Evolutionary conservation across 2,113 vertebrate genomes (phyloP).

Genomic region (Brachypteracias leptosomus): DNA sequence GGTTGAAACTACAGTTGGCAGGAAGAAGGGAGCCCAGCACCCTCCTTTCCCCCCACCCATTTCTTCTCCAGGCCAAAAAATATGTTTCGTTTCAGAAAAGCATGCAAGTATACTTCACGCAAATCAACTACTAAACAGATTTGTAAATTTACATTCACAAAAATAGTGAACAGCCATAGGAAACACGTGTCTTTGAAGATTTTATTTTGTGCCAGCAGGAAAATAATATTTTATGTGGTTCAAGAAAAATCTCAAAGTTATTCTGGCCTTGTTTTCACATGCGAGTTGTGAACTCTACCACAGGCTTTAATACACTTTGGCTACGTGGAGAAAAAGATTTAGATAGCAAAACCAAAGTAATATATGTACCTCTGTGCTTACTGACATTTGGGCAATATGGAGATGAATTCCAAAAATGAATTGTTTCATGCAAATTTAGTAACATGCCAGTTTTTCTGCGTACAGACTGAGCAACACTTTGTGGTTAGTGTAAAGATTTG

Average conservation of each 20-base stretch:
- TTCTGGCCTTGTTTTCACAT: not conserved
- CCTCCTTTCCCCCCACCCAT: not conserved
- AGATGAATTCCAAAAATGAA: not conserved
- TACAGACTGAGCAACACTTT: not conserved
- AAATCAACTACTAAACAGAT: conserved; percentile 19
- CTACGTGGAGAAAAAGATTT: not conserved
- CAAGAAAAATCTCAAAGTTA: not conserved
- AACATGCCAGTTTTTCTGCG: not conserved
- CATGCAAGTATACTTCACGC: not conserved
- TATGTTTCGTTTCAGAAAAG: conserved; percentile 15
- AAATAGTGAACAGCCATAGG: not conserved
- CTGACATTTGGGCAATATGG: not conserved
- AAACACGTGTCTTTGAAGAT: not conserved
- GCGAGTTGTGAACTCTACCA: conserved; percentile 6
- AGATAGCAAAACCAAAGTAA: not conserved
- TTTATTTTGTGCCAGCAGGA: not conserved
- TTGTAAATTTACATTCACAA: not conserved
- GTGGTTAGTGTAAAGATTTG: not conserved
- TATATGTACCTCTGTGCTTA: not conserved
- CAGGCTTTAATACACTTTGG: not conserved
- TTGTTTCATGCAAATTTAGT: not conserved
- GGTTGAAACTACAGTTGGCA: conserved; percentile 59
- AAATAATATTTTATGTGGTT: not conserved
- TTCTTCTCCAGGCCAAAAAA: conserved; percentile 2
- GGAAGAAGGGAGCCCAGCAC: conserved; percentile 36